Evolutionary conservation across 2,113 vertebrate species (phyloP), one percentile per base, ranked within the genome.

Genomic region (Nesoenas mayeri): DNA sequence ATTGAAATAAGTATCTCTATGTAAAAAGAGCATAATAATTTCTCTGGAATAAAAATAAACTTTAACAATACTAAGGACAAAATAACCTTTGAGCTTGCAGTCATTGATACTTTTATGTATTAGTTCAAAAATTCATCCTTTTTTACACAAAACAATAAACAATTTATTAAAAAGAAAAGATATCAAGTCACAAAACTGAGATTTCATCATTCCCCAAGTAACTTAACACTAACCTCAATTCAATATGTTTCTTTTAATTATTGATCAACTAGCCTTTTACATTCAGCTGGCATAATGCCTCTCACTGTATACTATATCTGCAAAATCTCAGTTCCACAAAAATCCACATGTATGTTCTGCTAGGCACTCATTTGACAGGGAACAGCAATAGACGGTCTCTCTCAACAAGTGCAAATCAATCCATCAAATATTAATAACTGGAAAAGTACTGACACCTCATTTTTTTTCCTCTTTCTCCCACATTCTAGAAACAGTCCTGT

Each of bases 211-310:
- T 91, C 51, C 6, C 10, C 19, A 50, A 58, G 62, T 83, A 92
- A 40, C 28, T 86, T 83, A 62, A 62, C 1, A 2, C 8, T 89
- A 79, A 89, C 20, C 13, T 79, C 78, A 84, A 57, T 64, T 93
- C 80, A 69, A 50, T 66, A 73, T 26, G 32, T 83, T 93, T 95
- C 22, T 88, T 91, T 90, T 85, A 91, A 77, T 85, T 94, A 89
- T 91, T 80, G 85, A 89, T 85, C 66, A 88, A 12, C 31, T 31
- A 60, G 15, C 25, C 21, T 85, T 93, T 85, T 77, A 42, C 48
- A 88, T 56, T 79, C n/a, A 32, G 31, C 36, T 73, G 25, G n/a
- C 51, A 62, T 58, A 61, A 67, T 15, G 22, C 40, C 12, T 72
- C 71, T 69, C 32, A 6, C 53, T 70, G 15, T 83, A 69, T 70